Conservation (phyloP, 2,797 vertebrate genomes). For the Tenualosa ilisha region DNA sequence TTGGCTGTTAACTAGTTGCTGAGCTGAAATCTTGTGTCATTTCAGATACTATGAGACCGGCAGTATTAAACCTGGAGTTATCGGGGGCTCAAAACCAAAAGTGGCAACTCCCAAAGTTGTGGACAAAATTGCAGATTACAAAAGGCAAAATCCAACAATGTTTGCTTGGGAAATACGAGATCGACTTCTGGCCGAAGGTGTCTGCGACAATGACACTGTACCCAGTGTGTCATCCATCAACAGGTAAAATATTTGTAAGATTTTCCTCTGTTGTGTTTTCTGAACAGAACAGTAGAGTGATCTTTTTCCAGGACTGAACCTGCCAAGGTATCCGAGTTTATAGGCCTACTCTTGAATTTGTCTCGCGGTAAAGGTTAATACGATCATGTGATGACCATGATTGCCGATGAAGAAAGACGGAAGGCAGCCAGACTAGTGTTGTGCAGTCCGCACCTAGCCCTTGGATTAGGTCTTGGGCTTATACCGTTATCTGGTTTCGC, state of each 20-base stretch:
- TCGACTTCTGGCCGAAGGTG: conserved; percentile 91
- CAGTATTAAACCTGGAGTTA: conserved; percentile 98
- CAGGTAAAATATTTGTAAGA: conserved; percentile 76
- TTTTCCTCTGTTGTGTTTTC: not conserved
- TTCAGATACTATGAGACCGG: conserved; percentile 98
- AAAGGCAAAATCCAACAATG: conserved; percentile 97
- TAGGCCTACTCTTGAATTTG: not conserved
- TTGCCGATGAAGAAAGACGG: not conserved
- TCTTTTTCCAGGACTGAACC: not conserved
- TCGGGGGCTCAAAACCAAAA: conserved; percentile 97
- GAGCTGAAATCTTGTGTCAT: conserved; percentile 37
- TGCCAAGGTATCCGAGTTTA: not conserved
- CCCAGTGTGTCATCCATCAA: conserved; percentile 98
- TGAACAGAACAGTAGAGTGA: not conserved
- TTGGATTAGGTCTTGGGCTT: not conserved
- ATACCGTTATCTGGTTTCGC: not conserved
- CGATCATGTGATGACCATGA: not conserved
- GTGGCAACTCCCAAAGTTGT: conserved; percentile 98
- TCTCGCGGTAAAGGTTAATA: not conserved
- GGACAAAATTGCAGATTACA: conserved; percentile 98
- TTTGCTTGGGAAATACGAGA: conserved; percentile 98
- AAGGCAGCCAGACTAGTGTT: not conserved
- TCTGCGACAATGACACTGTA: conserved; percentile 97
- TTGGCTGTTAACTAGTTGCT: not conserved
- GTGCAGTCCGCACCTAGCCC: not conserved